Base-by-base conservation (phyloP, 2,888 invertebrate species). In the Leucoma salicis region DNA sequence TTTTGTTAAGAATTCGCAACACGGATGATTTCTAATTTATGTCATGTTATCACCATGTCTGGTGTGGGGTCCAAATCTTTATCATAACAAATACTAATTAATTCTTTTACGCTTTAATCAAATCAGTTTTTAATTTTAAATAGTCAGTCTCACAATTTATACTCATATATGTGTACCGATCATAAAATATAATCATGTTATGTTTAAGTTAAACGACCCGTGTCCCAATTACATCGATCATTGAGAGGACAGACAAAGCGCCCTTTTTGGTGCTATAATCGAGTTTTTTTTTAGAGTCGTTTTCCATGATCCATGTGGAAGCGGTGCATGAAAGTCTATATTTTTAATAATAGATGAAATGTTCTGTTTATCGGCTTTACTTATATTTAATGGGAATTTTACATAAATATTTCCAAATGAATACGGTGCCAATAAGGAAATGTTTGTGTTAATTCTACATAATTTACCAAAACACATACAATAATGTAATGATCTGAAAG, bases 371-470 rank as follows among this genome's bases (percentile, higher is more conserved):
- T 46, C 35, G 31, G 47, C 25, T 33, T 52, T 39, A 24, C 38
- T 57, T 37, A 39, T 39, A 43, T 35, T 31, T 50, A 42, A 37
- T 46, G 43, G 31, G 21, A 42, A 54, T 47, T 62, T 51, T 72
- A 74, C 74, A 73, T 75, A 72, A 66, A 66, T 73, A 70, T 57
- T 52, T 66, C 66, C 65, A 67, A 76, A 71, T 72, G 74, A 67
- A 74, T 68, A 50, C 59, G 51, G 74, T 77, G 75, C 74, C 77
- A 79, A 76, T 73, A 60, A 56, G 54, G 50, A 58, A 59, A 48
- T 54, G 46, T 53, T 45, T 54, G 45, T 57, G 41, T 57, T 40
- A 53, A 36, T 34, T 43, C 52, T 58, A 49, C 42, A 14, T 38
- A 33, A 59, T 50, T 48, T 51, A 50, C 38, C 37, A 32, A 42